These are phyloP conservation scores for Epinephelus lanceolatus DNA, from an alignment of 2,113 vertebrate genomes.

Conservation along the genomic window DNA sequence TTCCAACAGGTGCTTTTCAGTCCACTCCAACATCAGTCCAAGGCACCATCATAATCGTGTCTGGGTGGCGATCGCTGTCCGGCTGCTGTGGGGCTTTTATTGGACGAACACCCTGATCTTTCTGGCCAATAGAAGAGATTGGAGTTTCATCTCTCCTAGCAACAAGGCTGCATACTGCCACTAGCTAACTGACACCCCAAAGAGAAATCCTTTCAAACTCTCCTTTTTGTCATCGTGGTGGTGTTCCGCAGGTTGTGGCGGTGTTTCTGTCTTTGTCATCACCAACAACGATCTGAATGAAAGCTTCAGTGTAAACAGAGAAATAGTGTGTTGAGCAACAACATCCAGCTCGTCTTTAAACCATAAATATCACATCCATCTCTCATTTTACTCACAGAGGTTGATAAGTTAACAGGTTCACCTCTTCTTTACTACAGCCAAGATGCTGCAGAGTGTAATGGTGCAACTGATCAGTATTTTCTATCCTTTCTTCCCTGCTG, in stretches of 20 bases:
- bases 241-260: not conserved
- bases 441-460: not conserved
- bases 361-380: not conserved
- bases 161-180: constrained; percentile 85
- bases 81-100: constrained; percentile 52
- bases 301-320: constrained; percentile 2
- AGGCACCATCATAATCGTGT: constrained; percentile 78
- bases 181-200: constrained; percentile 84
- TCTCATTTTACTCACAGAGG: not conserved
- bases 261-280: not conserved
- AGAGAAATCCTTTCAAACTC: constrained; percentile 37
- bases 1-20: constrained; percentile 52
- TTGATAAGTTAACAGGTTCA: not conserved
- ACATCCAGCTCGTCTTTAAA: not conserved
- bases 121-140: constrained; percentile 77
- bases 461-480: not conserved
- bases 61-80: constrained; percentile 53
- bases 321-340: not conserved
- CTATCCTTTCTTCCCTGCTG: not conserved
- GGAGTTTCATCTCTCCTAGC: constrained; percentile 86
- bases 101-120: constrained; percentile 73
- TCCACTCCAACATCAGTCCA: constrained; percentile 66
- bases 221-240: not conserved
- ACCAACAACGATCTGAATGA: not conserved
- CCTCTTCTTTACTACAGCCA: not conserved